Conservation (phyloP, 2,888 invertebrate species). For the Apodemia zela region DNA sequence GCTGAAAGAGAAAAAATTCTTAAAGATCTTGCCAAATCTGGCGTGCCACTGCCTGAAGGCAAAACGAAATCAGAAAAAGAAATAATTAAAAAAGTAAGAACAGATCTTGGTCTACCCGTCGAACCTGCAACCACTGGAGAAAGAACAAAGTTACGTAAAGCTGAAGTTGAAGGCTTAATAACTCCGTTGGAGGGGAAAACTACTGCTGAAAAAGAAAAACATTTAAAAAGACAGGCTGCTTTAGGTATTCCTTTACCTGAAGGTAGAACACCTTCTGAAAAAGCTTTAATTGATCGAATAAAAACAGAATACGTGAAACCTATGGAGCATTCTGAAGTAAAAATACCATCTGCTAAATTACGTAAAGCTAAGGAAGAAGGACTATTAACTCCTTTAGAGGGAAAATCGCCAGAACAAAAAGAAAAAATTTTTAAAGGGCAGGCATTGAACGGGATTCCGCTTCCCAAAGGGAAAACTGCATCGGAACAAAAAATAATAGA, state of each 20-base stretch:
- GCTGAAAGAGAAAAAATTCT: conserved; percentile 42
- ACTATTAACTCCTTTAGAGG: conserved; percentile 30
- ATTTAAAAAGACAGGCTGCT: conserved; percentile 32
- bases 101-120: conserved; percentile 35
- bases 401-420: conserved; percentile 28
- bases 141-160: conserved; percentile 26
- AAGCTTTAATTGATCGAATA: conserved; percentile 30
- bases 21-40: conserved; percentile 33
- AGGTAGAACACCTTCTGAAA: conserved; percentile 38
- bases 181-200: conserved; percentile 32
- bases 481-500: conserved; percentile 33
- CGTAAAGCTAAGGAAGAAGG: conserved; percentile 38
- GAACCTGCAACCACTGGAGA: conserved; percentile 17
- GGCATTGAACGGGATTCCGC: conserved; percentile 28
- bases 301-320: conserved; percentile 28
- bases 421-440: conserved; percentile 28
- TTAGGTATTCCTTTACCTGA: conserved; percentile 37
- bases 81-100: conserved; percentile 33
- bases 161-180: conserved; percentile 22
- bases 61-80: conserved; percentile 34
- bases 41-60: conserved; percentile 37
- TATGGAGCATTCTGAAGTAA: conserved; percentile 30
- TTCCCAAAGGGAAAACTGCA: conserved; percentile 25
- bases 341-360: conserved; percentile 43
- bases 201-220: conserved; percentile 27